These are phyloP conservation scores for Platycnemis pennipes DNA, from an alignment of 2,888 invertebrate genomes.

Conservation along the genomic window DNA sequence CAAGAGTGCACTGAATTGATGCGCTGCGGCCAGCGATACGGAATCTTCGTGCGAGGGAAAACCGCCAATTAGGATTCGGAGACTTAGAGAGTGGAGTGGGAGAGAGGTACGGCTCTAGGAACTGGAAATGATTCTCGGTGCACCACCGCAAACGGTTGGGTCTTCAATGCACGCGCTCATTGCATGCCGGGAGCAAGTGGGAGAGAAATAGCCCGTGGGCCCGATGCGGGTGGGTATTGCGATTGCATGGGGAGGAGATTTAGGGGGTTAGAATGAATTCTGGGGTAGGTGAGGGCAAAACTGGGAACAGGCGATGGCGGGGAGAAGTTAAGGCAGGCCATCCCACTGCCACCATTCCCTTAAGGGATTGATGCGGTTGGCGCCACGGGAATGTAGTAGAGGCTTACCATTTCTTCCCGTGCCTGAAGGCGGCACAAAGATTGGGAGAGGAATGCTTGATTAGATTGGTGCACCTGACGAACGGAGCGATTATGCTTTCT, in stretches of 20 bases:
- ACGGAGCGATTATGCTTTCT: too few species aligned
- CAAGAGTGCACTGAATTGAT: conserved; percentile 44
- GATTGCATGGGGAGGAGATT: not conserved
- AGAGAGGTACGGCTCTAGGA: not conserved
- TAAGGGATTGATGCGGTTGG: not conserved
- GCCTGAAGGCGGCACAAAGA: not conserved
- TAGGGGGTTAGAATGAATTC: not conserved
- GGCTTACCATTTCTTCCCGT: not conserved
- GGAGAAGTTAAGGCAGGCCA: not conserved
- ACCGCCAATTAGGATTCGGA: conserved; percentile 54
- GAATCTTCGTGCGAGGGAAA: conserved; percentile 43
- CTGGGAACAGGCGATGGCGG: not conserved
- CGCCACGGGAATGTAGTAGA: not conserved
- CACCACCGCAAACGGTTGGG: not conserved
- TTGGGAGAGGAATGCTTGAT: not conserved
- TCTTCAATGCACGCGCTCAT: not conserved
- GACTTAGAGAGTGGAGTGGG: not conserved
- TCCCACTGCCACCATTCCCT: not conserved
- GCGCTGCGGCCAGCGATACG: conserved; percentile 26
- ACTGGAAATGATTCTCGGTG: not conserved
- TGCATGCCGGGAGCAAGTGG: not conserved
- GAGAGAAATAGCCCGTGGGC: not conserved
- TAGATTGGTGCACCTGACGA: not conserved
- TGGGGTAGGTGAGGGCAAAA: not conserved
- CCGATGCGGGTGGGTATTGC: not conserved